phyloP scores from a whole-genome alignment of 2,888 invertebrate genomes.

The Unio pictorum region DNA sequence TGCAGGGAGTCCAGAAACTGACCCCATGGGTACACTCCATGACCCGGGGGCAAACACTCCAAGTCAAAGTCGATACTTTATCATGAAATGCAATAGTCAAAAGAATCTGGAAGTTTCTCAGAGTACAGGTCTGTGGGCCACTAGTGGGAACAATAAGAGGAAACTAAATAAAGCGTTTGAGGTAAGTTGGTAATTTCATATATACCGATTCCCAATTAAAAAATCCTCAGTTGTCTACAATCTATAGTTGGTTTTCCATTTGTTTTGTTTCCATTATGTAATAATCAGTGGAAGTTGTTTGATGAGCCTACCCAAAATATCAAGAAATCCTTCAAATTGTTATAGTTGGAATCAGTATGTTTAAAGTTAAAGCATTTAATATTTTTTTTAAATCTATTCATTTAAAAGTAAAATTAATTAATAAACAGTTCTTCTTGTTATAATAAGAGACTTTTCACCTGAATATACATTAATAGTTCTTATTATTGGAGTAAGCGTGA shows the following conservation, averaged over 20 bases:
- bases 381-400: too few species aligned
- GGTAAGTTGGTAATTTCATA: constrained; percentile 71
- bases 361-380: background rate
- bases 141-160: constrained; percentile 77
- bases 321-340: background rate
- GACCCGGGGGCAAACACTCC: constrained; percentile 22
- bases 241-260: too few species aligned
- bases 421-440: too few species aligned
- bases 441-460: too few species aligned
- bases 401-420: too few species aligned
- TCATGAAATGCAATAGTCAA: constrained; percentile 77
- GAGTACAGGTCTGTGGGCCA: constrained; percentile 76
- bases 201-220: background rate
- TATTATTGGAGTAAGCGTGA: too few species aligned
- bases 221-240: too few species aligned
- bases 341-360: background rate
- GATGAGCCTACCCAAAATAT: too few species aligned
- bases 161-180: constrained; percentile 77
- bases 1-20: constrained; percentile 45
- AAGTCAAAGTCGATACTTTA: constrained; percentile 73
- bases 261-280: too few species aligned
- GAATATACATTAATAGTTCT: too few species aligned
- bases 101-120: constrained; percentile 77
- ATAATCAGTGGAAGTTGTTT: too few species aligned
- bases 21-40: constrained; percentile 33